These are phyloP conservation scores for Odobenus rosmarus DNA, from an alignment of 2,113 vertebrate species.

Conservation along the genomic window DNA sequence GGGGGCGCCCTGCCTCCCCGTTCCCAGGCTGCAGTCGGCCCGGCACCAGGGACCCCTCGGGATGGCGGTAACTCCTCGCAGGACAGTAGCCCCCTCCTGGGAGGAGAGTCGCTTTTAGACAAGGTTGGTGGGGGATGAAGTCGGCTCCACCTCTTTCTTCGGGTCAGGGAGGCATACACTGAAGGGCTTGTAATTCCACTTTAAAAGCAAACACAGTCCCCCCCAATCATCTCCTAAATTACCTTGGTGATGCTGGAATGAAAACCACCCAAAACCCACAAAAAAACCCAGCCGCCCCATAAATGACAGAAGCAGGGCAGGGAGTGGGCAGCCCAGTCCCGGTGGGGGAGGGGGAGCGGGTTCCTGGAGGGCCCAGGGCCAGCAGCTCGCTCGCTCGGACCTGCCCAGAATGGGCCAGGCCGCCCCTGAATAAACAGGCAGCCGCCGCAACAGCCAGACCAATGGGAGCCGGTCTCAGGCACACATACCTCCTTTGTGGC, in stretches of 20 bases:
- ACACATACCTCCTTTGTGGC: conserved; percentile 63
- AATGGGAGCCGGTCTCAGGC: neutral
- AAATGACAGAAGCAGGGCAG: neutral
- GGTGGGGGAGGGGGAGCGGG: too few relatives aligned
- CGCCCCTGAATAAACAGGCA: neutral
- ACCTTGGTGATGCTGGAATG: neutral
- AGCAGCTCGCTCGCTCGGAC: neutral
- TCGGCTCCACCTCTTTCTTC: neutral
- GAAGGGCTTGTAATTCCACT: conserved; percentile 1
- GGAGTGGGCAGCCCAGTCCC: neutral
- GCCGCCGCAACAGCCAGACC: neutral
- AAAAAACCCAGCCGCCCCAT: neutral
- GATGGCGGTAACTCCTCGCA: neutral
- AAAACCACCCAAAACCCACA: neutral
- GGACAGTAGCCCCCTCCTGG: neutral
- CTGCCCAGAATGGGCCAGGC: neutral
- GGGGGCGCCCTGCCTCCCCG: too few relatives aligned
- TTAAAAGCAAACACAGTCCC: neutral
- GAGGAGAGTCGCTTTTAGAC: neutral
- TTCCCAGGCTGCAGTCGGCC: neutral
- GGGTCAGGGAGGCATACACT: neutral
- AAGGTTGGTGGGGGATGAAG: neutral
- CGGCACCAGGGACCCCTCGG: neutral
- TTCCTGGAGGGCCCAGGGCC: neutral
- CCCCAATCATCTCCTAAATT: neutral